A percentile compares a stretch with the other conserved stretches of the same genome.
Conservation (phyloP, 2,797 vertebrate genomes). For the Channallabes apus region DNA sequence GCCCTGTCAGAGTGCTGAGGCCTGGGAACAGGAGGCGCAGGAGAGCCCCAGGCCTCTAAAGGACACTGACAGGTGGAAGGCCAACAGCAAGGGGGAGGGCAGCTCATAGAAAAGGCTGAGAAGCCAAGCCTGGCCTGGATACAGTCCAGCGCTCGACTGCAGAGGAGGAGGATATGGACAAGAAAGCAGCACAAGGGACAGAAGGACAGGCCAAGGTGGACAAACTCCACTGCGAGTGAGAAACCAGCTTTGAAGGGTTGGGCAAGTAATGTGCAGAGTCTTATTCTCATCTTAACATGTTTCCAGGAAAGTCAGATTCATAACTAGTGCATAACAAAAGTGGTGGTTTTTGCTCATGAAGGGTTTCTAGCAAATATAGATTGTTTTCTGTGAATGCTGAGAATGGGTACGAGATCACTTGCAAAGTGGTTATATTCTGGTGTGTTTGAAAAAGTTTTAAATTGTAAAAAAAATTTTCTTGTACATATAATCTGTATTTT, state of each 20-base stretch:
- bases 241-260: conserved; percentile 32
- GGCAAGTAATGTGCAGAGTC: conserved; percentile 45
- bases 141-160: conserved; percentile 68
- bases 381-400: not conserved
- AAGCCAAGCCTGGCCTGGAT: conserved; percentile 71
- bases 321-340: not conserved
- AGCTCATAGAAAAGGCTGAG: conserved; percentile 78
- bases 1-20: conserved; percentile 89
- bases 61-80: conserved; percentile 93
- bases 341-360: not conserved
- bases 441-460: conserved; percentile 15
- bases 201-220: conserved; percentile 30
- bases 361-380: not conserved
- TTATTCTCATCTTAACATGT: conserved; percentile 8
- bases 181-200: conserved; percentile 33
- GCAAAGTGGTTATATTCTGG: not conserved
- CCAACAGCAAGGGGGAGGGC: conserved; percentile 76
- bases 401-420: not conserved
- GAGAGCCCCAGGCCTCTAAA: conserved; percentile 85
- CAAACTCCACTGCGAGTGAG: conserved; percentile 25
- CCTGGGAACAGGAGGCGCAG: conserved; percentile 88
- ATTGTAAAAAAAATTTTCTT: not conserved
- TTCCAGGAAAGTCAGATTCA: conserved; percentile 20
- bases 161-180: conserved; percentile 64
- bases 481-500: conserved; percentile 2